Evolutionary conservation across 1,140 invertebrate species (phyloP).

Genomic region (Drosophila rhopaloa): DNA sequence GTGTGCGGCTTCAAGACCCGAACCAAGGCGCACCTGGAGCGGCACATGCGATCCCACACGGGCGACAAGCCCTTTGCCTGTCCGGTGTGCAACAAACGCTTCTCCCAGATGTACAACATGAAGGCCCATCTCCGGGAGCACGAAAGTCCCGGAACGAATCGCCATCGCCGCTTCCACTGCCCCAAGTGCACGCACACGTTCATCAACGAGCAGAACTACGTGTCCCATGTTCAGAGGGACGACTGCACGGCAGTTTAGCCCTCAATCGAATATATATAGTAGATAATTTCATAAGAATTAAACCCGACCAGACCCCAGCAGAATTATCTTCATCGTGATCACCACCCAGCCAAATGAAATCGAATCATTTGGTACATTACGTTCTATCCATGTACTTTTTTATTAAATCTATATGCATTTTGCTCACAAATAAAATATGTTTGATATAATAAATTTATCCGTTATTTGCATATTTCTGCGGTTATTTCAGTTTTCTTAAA

Average conservation of each 20-base stretch:
- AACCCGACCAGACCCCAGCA: neutral
- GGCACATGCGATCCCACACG: conserved; percentile 87
- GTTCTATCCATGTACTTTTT: conserved; percentile 60
- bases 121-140: conserved; percentile 71
- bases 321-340: neutral
- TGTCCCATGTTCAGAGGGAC: conserved; percentile 55
- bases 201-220: conserved; percentile 72
- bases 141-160: conserved; percentile 69
- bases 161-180: conserved; percentile 68
- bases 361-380: conserved; percentile 9
- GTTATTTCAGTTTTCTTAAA: conserved; percentile 70
- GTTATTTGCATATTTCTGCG: conserved; percentile 73
- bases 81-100: conserved; percentile 90
- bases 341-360: conserved; percentile 10
- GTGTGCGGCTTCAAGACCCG: conserved; percentile 75
- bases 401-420: conserved; percentile 83
- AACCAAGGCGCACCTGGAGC: conserved; percentile 69
- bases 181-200: conserved; percentile 72
- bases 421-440: conserved; percentile 82
- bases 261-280: conserved; percentile 19
- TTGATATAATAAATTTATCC: conserved; percentile 77
- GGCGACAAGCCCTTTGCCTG: conserved; percentile 92
- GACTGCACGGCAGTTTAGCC: conserved; percentile 63
- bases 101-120: conserved; percentile 91
- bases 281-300: conserved; percentile 11